These are phyloP conservation scores for Gnatocerus cornutus DNA, from an alignment of 2,888 invertebrate genomes.

Conservation along the genomic window DNA sequence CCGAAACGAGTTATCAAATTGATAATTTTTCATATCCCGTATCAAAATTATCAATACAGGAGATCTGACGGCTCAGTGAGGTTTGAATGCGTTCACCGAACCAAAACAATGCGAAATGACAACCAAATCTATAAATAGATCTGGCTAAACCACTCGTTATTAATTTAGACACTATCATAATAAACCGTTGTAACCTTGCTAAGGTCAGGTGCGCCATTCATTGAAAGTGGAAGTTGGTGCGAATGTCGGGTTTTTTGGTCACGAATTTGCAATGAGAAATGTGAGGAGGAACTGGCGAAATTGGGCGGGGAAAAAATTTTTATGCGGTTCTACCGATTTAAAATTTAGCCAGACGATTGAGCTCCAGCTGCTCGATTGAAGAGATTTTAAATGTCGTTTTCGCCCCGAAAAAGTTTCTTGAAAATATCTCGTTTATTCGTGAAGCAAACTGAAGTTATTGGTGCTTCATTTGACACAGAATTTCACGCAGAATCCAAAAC, in stretches of 20 bases:
- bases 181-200: slow-evolving; percentile 43
- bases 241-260: not conserved
- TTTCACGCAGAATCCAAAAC: too few species aligned
- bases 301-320: too few species aligned
- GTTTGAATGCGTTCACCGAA: not conserved
- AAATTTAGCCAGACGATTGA: too few species aligned
- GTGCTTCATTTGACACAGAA: too few species aligned
- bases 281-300: too few species aligned
- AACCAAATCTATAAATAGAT: slow-evolving; percentile 42
- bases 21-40: not conserved
- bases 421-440: too few species aligned
- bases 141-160: slow-evolving; percentile 23
- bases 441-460: too few species aligned
- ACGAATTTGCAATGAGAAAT: slow-evolving; percentile 1
- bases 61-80: not conserved
- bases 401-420: too few species aligned
- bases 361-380: too few species aligned
- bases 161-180: slow-evolving; percentile 40
- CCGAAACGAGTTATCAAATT: not conserved
- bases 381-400: too few species aligned
- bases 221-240: not conserved
- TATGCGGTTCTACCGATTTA: too few species aligned
- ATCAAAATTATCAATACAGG: not conserved
- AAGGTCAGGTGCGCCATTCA: slow-evolving; percentile 11
- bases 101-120: slow-evolving; percentile 14